These are phyloP conservation scores for Phengaris alcon DNA, from an alignment of 2,888 invertebrate species.

Conservation along the genomic window DNA sequence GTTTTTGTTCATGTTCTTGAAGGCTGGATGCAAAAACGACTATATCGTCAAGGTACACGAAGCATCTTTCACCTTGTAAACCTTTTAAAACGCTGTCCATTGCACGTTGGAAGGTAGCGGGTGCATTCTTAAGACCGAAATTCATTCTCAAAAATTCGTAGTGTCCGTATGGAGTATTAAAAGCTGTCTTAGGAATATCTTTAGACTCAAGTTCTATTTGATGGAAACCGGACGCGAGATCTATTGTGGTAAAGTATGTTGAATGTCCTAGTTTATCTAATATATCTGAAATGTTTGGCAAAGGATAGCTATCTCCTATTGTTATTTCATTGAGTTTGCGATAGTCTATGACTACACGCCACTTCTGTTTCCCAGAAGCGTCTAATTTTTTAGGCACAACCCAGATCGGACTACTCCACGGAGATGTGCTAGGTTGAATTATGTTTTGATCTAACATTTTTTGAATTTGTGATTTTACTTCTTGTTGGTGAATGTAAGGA, in stretches of 20 bases:
- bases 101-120: slow-evolving; percentile 45
- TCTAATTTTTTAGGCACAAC: slow-evolving; percentile 42
- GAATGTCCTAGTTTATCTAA: slow-evolving; percentile 39
- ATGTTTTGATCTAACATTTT: slow-evolving; percentile 42
- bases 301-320: slow-evolving; percentile 38
- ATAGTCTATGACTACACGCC: slow-evolving; percentile 40
- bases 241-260: slow-evolving; percentile 40
- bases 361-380: slow-evolving; percentile 40
- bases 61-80: slow-evolving; percentile 39
- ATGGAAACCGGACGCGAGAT: slow-evolving; percentile 39
- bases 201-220: slow-evolving; percentile 36
- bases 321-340: slow-evolving; percentile 37
- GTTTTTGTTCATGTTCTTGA: slow-evolving; percentile 46
- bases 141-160: slow-evolving; percentile 45
- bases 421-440: slow-evolving; percentile 39
- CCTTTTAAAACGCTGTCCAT: slow-evolving; percentile 37
- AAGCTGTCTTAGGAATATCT: slow-evolving; percentile 45
- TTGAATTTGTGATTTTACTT: slow-evolving; percentile 42
- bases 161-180: slow-evolving; percentile 42
- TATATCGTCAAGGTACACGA: slow-evolving; percentile 47
- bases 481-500: slow-evolving; percentile 43
- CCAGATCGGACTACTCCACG: slow-evolving; percentile 40
- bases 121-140: slow-evolving; percentile 45
- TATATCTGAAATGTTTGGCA: slow-evolving; percentile 39
- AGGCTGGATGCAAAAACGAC: slow-evolving; percentile 45